phyloP scores from a whole-genome alignment of 2,113 vertebrate species.

The Pelmatolapia mariae region DNA sequence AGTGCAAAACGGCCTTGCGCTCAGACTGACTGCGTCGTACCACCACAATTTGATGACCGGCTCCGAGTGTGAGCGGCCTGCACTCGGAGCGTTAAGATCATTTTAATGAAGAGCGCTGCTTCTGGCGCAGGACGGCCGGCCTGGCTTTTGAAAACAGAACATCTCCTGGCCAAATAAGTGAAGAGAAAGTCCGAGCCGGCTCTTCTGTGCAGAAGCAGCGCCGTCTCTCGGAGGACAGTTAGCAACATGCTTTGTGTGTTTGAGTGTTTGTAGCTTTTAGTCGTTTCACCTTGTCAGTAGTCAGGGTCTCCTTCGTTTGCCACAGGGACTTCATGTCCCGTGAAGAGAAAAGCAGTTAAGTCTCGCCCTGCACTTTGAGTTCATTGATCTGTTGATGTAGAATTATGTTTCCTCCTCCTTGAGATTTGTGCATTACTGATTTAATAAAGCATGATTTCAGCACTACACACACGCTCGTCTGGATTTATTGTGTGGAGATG shows the following conservation, averaged over 20 bases:
- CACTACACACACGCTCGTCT: conserved; percentile 66
- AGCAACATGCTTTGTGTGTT: conserved; percentile 66
- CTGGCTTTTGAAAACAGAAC: conserved; percentile 56
- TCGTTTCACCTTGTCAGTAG: conserved; percentile 65
- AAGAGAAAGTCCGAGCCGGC: conserved; percentile 65
- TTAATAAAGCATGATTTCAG: conserved; percentile 99
- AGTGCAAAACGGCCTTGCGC: conserved; percentile 79
- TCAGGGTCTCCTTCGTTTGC: conserved; percentile 74
- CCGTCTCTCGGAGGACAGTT: conserved; percentile 82
- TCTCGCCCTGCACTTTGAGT: conserved; percentile 72
- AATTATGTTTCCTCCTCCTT: conserved; percentile 81
- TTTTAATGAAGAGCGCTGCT: conserved; percentile 73
- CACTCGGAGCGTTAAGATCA: conserved; percentile 76
- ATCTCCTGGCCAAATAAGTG: conserved; percentile 84
- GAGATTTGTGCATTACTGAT: conserved; percentile 81
- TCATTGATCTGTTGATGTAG: conserved; percentile 80
- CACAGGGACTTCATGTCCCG: conserved; percentile 76
- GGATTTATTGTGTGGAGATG: background rate
- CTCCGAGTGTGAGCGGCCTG: conserved; percentile 89
- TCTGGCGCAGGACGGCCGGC: conserved; percentile 75
- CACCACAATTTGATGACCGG: conserved; percentile 75
- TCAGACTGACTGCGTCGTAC: conserved; percentile 79
- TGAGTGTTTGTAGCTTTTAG: conserved; percentile 78
- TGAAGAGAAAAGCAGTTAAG: conserved; percentile 52
- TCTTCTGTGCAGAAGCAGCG: conserved; percentile 83